Evolutionary conservation across 2,888 invertebrate species (phyloP).

Genomic region (Ornithoptera alexandrae): DNA sequence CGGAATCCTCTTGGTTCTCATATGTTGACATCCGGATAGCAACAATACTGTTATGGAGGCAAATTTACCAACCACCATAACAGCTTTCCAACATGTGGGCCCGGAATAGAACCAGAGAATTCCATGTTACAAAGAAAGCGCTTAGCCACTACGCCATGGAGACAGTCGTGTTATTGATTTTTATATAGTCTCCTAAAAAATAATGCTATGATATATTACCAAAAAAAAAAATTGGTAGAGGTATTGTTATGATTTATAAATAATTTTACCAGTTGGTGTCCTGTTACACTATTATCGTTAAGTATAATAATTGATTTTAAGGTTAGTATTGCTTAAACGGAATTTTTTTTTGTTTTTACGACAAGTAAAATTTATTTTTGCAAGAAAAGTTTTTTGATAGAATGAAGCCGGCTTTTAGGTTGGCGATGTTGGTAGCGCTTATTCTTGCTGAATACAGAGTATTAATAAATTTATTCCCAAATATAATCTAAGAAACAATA

Average conservation of each 20-base stretch:
- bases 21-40: too few relatives aligned
- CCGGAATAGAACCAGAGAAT: too few relatives aligned
- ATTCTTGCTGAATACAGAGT: conserved; percentile 11
- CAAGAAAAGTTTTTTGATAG: too few relatives aligned
- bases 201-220: neutral
- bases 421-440: neutral
- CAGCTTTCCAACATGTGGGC: too few relatives aligned
- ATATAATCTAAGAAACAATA: conserved; percentile 7
- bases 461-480: conserved; percentile 18
- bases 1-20: too few relatives aligned
- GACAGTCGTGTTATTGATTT: neutral
- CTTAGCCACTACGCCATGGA: too few relatives aligned
- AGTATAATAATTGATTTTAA: neutral
- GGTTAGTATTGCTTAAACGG: conserved; percentile 18
- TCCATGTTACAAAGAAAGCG: too few relatives aligned
- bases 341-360: conserved; percentile 1
- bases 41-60: too few relatives aligned
- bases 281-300: neutral
- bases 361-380: neutral
- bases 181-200: neutral
- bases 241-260: too few relatives aligned
- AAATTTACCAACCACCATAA: too few relatives aligned
- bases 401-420: neutral
- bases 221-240: neutral
- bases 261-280: neutral